Conservation (phyloP, 2,888 invertebrate species). For the Ochropleura leucogaster region DNA sequence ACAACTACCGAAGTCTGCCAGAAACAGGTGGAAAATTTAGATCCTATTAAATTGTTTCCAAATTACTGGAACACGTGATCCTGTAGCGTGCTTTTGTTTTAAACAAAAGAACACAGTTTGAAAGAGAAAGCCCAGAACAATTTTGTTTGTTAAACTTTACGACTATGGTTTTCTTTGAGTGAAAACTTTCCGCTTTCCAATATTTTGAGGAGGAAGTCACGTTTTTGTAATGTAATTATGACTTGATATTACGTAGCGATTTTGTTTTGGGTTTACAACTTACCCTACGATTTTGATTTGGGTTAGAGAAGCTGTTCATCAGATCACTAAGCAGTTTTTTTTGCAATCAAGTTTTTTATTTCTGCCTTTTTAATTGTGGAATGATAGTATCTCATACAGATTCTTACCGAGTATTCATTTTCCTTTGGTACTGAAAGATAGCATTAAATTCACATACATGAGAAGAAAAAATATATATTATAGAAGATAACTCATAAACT, state of each 20-base stretch:
- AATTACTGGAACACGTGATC: constrained; percentile 6
- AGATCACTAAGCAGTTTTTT: not conserved
- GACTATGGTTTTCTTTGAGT: constrained; percentile 6
- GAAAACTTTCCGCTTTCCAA: constrained; percentile 4
- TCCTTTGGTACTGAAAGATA: too few species aligned
- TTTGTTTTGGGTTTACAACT: not conserved
- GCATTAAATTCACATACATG: too few species aligned
- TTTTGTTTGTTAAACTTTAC: constrained; percentile 2
- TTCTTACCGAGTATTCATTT: too few species aligned
- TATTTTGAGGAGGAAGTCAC: constrained; percentile 7
- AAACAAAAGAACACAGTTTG: constrained; percentile 20
- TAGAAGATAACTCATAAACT: too few species aligned
- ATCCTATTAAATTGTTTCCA: not conserved
- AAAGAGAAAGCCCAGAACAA: constrained; percentile 10
- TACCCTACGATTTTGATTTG: constrained; percentile 1
- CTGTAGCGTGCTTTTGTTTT: not conserved
- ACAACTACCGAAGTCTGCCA: not conserved
- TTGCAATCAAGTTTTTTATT: too few species aligned
- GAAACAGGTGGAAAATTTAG: not conserved
- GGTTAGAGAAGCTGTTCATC: not conserved
- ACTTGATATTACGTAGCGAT: not conserved
- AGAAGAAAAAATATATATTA: too few species aligned
- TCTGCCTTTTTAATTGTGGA: too few species aligned
- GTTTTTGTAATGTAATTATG: constrained; percentile 1
- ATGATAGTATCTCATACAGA: too few species aligned